Percentiles rank a stretch among this genome's conserved stretches.
Conservation (phyloP, 2,888 invertebrate species). For the Altica lythri region DNA sequence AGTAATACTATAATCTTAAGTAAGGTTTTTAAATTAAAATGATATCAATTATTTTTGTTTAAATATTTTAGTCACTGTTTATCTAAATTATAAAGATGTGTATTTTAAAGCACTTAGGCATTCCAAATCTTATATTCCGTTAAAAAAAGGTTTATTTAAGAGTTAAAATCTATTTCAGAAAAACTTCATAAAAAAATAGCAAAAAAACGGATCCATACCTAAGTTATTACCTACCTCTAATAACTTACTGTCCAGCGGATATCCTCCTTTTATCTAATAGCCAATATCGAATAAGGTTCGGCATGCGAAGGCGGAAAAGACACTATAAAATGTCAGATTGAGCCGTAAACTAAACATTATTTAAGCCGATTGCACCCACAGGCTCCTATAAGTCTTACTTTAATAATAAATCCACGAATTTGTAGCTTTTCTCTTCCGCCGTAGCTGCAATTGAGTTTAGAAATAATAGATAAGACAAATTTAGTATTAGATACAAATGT, state of each 20-base stretch:
- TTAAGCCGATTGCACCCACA: constrained; percentile 28
- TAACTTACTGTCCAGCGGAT: neutral
- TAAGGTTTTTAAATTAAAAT: no score
- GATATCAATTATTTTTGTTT: no score
- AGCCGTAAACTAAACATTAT: constrained; percentile 33
- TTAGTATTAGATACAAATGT: no score
- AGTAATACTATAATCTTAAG: no score
- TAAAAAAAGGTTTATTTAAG: no score
- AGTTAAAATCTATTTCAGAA: no score
- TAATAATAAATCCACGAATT: constrained; percentile 30
- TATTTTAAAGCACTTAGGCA: no score
- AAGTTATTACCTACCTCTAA: constrained; percentile 3
- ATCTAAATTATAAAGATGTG: no score
- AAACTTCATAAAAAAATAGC: no score
- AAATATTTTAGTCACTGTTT: no score
- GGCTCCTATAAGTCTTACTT: constrained; percentile 22
- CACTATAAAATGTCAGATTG: constrained; percentile 32
- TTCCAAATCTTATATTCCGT: no score
- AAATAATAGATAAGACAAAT: constrained; percentile 14
- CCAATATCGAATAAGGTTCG: constrained; percentile 13
- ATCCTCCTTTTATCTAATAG: neutral
- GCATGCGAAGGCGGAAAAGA: constrained; percentile 11
- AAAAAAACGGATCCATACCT: no score
- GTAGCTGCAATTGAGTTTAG: constrained; percentile 13
- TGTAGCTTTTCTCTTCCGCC: constrained; percentile 9